Evolutionary conservation across 1,140 invertebrate species (phyloP), one percentile per base, ranked within the genome.

Genomic region (Cherax destructor): DNA sequence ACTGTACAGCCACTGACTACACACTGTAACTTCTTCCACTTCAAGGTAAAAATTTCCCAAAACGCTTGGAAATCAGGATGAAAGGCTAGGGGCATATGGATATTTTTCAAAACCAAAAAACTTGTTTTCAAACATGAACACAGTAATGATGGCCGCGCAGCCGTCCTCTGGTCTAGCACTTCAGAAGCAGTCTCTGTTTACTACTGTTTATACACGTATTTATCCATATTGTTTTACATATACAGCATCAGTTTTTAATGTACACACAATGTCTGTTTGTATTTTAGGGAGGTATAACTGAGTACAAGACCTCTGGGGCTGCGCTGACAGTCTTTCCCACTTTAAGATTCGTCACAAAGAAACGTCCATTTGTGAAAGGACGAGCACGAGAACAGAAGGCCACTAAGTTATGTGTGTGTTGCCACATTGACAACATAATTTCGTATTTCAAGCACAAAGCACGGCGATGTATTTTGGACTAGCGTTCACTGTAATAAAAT

Each of bases 401-500:
- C 89, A 91, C 89, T 91, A 91, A 84, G 89, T 86, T 91, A 65
- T 76, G 61, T 83, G 87, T 4, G 65, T 81, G 87, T 88, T 88
- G 87, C 78, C 87, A 30, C 59, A 69, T 16, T 61, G 87, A 88
- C 87, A 83, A 88, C 87, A 88, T 83, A 88, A 81, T 50, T 61
- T 79, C 61, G 50, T 61, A 72, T 80, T 88, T 81, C 78, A 88
- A 88, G 87, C 79, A 88, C 49, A 61, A 85, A 84, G 89, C 83
- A 78, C 76, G 77, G 83, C 61, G 89, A 91, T 84, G 56, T 65
- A 69, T 91, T 72, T 65, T 85, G 76, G 89, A 91, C 89, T 91
- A 91, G 89, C 83, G 83, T 91, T 77, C 65, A 88, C 74, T 91
- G 76, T 91, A 91, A 91, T 91, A 91, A 91, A 91, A 91, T 91